Conservation (phyloP, 2,888 invertebrate genomes). For the Drosophila koepferae region DNA sequence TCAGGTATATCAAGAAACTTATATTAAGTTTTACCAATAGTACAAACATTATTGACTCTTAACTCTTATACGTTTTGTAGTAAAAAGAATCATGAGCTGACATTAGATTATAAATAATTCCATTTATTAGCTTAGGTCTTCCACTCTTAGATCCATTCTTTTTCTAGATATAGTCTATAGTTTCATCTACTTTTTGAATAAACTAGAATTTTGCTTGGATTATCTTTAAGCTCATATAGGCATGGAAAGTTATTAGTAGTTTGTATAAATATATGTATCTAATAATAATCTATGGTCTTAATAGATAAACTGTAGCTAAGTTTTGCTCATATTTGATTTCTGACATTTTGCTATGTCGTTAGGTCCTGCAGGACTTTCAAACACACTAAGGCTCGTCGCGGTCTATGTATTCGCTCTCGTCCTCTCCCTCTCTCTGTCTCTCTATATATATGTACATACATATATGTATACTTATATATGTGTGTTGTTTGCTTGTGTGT, state of each 20-base stretch:
- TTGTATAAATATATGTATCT: background rate
- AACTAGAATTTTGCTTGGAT: too few species aligned
- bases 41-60: background rate
- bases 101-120: too few species aligned
- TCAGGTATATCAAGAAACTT: too few species aligned
- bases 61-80: background rate
- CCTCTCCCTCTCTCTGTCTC: background rate
- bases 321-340: slow-evolving; percentile 6
- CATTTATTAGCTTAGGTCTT: too few species aligned
- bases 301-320: background rate
- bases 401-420: slow-evolving; percentile 1
- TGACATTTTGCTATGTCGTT: slow-evolving; percentile 13
- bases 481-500: slow-evolving; percentile 8
- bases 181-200: background rate
- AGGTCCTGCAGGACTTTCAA: slow-evolving; percentile 37
- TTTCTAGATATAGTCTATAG: background rate
- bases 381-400: slow-evolving; percentile 14
- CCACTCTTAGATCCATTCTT: too few species aligned
- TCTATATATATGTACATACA: background rate
- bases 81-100: background rate
- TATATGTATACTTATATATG: background rate
- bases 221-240: background rate
- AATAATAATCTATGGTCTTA: background rate
- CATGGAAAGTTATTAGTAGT: background rate
- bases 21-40: background rate